Evolutionary conservation across 2,888 invertebrate species (phyloP).

Genomic region (Eristalinus aeneus): DNA sequence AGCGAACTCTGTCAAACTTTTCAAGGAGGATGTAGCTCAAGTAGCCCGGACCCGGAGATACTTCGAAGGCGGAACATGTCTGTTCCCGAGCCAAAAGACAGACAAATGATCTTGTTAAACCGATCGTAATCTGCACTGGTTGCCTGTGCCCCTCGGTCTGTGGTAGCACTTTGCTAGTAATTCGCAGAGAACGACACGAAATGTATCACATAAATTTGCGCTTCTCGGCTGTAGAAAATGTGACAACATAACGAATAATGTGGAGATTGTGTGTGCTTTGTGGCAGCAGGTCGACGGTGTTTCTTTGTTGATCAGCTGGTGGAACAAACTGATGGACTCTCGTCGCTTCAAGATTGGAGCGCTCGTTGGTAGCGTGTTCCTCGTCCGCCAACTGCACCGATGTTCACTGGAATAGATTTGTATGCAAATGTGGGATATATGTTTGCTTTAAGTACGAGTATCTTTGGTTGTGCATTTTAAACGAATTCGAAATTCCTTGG

Average conservation of each 20-base stretch:
- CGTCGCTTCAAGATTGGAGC: constrained; percentile 20
- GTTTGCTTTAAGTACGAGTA: constrained; percentile 6
- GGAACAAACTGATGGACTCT: constrained; percentile 54
- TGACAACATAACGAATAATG: constrained; percentile 64
- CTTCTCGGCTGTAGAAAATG: constrained; percentile 57
- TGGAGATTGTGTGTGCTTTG: constrained; percentile 32
- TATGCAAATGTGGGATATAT: constrained; percentile 56
- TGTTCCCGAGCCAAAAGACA: constrained; percentile 62
- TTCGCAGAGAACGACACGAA: constrained; percentile 62
- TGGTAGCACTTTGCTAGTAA: constrained; percentile 67
- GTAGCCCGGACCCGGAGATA: constrained; percentile 29
- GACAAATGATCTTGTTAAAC: constrained; percentile 70
- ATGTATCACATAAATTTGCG: constrained; percentile 66
- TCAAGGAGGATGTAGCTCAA: constrained; percentile 27
- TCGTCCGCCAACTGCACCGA: constrained; percentile 44
- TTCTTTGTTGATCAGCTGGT: constrained; percentile 39
- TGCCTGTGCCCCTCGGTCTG: constrained; percentile 48
- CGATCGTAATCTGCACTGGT: constrained; percentile 61
- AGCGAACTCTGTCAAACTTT: constrained; percentile 30
- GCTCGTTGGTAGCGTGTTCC: constrained; percentile 46
- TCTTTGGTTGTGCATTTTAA: constrained; percentile 11
- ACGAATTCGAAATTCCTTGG: constrained; percentile 14
- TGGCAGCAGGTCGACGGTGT: constrained; percentile 35
- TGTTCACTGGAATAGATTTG: constrained; percentile 65
- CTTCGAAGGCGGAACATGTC: constrained; percentile 62